These are phyloP conservation scores for Drosophila funebris DNA, from an alignment of 1,140 invertebrate genomes.

Conservation along the genomic window DNA sequence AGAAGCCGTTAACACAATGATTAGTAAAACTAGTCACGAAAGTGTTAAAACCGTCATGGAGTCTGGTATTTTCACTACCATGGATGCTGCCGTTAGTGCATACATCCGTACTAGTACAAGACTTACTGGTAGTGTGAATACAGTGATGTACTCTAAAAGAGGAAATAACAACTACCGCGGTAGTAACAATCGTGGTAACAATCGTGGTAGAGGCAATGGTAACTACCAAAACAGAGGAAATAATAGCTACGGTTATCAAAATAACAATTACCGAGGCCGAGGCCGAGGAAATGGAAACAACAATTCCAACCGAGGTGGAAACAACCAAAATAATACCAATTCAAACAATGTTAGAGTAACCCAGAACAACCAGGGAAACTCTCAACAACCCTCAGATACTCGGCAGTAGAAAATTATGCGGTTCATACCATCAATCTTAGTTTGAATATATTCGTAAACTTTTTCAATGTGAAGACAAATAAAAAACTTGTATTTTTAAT, in stretches of 20 bases:
- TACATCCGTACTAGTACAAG: conserved; percentile 8
- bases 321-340: not conserved
- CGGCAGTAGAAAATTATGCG: not conserved
- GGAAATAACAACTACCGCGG: no score
- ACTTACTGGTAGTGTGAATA: no score
- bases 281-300: no score
- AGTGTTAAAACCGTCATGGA: not conserved
- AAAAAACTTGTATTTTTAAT: conserved; percentile 17
- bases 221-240: no score
- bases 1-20: conserved; percentile 11
- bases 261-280: no score
- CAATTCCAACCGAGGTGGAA: no score
- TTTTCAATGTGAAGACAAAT: not conserved
- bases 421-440: conserved; percentile 10
- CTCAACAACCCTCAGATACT: not conserved
- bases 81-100: conserved; percentile 5
- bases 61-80: not conserved
- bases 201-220: no score
- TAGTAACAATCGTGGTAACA: no score
- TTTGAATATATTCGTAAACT: conserved; percentile 2
- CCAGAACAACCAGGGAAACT: conserved; percentile 1
- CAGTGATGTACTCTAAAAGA: no score
- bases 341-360: conserved; percentile 12
- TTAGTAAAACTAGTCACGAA: conserved; percentile 2
- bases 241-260: no score